Evolutionary conservation across 1,140 invertebrate genomes (phyloP), one percentile per base, ranked within the genome.

Genomic region (Steinernema khuongi): DNA sequence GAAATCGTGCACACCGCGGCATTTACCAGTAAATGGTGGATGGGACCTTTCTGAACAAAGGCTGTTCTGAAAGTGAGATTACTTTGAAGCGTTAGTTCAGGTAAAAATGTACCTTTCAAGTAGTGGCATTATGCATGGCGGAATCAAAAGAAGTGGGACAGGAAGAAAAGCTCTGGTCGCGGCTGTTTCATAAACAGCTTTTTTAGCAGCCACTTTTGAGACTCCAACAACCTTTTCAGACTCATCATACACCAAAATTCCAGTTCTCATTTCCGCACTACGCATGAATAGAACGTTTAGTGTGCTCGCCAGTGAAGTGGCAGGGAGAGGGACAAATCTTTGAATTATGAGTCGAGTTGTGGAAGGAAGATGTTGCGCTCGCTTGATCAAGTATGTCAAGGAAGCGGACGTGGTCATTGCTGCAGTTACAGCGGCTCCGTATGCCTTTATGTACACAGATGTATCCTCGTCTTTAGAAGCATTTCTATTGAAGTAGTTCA

Each of bases 231-330:
- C 81, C 60, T 87, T 86, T 1, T 85, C 81, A 41, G 84, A 74
- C 44, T 82, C 83, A 72, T 88, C 87, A 71, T 85, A 79, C 1
- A 88, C 87, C 36, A 87, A 85, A 72, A 88, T 88, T 22, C 88
- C 88, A 66, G 87, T 86, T 33, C 84, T 77, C 28, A 88, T 76
- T 77, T 89, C 88, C 73, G 84, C 87, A 74, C 86, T 86, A 50
- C 88, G 79, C 88, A 88, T 88, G 41, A 87, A 80, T n/a, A 88
- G 41, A 1, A 89, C 87, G 79, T 88, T 88, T 71, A 86, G 85
- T 0, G 86, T 85, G 70, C 86, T 88, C 17, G 88, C 88, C 22
- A 83, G 81, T 1, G 87, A 87, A 85, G 77, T 67, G 32, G 88
- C 88, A 43, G 88, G 88, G 50, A 88, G 87, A 29, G 88, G 88